Percentiles rank a stretch among this genome's conserved stretches.
phyloP scores from a whole-genome alignment of 2,113 vertebrate species.

The Ondatra zibethicus region DNA sequence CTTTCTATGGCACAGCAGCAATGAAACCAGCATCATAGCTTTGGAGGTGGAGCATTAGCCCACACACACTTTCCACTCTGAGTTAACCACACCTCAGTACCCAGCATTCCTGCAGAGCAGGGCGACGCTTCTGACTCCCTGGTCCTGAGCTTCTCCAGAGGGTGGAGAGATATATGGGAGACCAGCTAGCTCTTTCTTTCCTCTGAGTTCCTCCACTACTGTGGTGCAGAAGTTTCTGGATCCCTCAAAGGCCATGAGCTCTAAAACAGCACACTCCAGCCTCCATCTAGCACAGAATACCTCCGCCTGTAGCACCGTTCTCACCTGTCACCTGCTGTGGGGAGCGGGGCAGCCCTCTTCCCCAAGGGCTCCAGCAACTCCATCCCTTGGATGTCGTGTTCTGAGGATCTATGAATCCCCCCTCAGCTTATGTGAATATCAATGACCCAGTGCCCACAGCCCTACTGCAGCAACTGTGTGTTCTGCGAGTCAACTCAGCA shows the following conservation, averaged over 20 bases:
- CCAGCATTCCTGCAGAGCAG: no score
- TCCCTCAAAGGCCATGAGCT: no score
- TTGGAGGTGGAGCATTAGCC: no score
- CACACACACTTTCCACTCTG: background rate
- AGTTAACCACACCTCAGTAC: no score
- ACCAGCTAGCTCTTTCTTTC: no score
- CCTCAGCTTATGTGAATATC: background rate
- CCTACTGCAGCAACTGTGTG: background rate
- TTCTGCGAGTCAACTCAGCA: background rate
- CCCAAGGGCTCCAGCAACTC: background rate
- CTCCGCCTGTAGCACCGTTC: background rate
- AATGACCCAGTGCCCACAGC: background rate
- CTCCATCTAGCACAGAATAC: background rate
- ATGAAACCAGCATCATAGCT: background rate
- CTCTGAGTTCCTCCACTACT: background rate
- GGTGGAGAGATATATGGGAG: background rate
- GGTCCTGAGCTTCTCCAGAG: background rate
- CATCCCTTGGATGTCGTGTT: background rate
- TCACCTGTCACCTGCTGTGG: no score
- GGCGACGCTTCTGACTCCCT: background rate
- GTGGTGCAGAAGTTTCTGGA: background rate
- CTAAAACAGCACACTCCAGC: background rate
- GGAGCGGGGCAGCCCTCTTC: background rate
- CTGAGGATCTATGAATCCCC: background rate
- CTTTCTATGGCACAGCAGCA: no score